Base-by-base conservation (phyloP, 2,113 vertebrate species). In the Phoenicopterus ruber region DNA sequence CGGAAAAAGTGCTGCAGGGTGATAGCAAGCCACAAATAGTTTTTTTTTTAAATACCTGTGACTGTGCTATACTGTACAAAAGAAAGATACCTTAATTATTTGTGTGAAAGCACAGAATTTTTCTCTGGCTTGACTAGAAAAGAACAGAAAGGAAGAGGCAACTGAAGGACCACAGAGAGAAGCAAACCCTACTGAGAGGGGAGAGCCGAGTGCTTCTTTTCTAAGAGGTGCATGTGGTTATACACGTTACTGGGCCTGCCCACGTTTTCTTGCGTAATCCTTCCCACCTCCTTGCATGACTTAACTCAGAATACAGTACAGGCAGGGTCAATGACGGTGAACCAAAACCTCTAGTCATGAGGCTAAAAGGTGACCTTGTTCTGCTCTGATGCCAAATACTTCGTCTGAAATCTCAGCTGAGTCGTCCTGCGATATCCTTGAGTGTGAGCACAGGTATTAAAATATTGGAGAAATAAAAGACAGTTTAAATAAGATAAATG, bases 301-400 rank as follows among this genome's bases (percentile, higher is more conserved):
- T 94, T 93, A 86, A 95, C 82, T 89, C 52, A 58, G 42, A 88
- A 67, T 88, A 76, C 61, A 85, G 61, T 79, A 34, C 62, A 49
- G 86, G 61, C 79, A 90, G 59, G 74, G 73, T 93, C 85, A 86
- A 2, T 83, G 62, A 81, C 38, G 76, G 88, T 94, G 65, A 96
- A 86, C 34, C 46, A 77, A 76, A 90, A 62, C 72, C 66, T 90
- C 72, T 88, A 58, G 85, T 96, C 96, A 97, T 72, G 87, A 95
- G 92, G n/a, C 93, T 90, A 34, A 70, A 90, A 96, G 95, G 94
- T 98, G 96, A 98, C 96, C 89, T 97, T 97, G 84, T 78, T 95
- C 17, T 66, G 63, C 42, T 87, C 17, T 76, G 71, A 28, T 89
- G 65, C 49, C 89, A 90, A 46, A 81, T 88, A 66, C 47, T 93